Conservation (phyloP, 2,888 invertebrate species). For the Drosophila trichaetosa region DNA sequence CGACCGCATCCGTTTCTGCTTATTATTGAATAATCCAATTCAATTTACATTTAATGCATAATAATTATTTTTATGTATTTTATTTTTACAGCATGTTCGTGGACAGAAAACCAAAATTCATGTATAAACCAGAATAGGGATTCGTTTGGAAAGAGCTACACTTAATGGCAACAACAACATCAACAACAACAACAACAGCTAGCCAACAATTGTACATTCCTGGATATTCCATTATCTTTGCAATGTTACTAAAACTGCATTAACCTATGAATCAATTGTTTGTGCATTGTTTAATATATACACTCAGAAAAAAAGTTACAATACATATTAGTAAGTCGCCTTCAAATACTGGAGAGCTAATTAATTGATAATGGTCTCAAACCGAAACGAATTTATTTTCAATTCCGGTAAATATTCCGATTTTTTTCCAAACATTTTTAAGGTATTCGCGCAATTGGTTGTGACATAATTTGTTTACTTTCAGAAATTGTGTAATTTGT, state of each 20-base stretch:
- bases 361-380: too few species aligned
- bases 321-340: too few species aligned
- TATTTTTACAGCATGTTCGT: neutral
- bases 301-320: too few species aligned
- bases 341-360: too few species aligned
- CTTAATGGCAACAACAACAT: too few species aligned
- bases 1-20: neutral
- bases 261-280: neutral
- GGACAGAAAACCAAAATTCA: neutral
- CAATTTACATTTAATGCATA: neutral
- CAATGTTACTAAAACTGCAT: neutral
- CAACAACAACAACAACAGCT: too few species aligned
- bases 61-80: neutral
- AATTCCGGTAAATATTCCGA: too few species aligned
- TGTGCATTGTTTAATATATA: neutral
- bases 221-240: too few species aligned
- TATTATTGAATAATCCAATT: neutral
- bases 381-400: too few species aligned
- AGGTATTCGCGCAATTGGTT: neutral
- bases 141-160: too few species aligned
- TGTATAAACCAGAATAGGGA: neutral
- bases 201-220: too few species aligned
- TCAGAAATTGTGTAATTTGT: neutral
- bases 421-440: too few species aligned
- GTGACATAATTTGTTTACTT: neutral